Conservation (phyloP, 2,888 invertebrate species). For the Hymenopus coronatus region DNA sequence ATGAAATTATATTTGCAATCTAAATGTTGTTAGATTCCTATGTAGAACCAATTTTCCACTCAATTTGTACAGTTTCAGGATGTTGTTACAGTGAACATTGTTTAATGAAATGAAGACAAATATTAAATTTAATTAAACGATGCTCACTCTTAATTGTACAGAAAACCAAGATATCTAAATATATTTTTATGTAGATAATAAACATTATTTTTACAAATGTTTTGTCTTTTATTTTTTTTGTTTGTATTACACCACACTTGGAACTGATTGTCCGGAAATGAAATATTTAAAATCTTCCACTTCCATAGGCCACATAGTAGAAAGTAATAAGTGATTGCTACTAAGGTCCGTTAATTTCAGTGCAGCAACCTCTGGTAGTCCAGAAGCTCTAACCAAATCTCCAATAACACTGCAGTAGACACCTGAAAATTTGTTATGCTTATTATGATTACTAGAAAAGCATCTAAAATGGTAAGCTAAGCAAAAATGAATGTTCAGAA, state of each 20-base stretch:
- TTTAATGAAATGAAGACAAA: not conserved
- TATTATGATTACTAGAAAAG: not conserved
- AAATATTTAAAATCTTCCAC: constrained; percentile 32
- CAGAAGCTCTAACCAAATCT: constrained; percentile 27
- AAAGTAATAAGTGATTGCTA: constrained; percentile 10
- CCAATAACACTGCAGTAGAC: constrained; percentile 34
- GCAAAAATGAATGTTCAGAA: no score
- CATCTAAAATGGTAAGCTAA: not conserved
- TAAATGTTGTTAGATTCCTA: not conserved
- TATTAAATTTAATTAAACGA: not conserved
- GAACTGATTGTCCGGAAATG: constrained; percentile 10
- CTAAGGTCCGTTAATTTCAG: constrained; percentile 26
- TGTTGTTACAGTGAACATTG: not conserved
- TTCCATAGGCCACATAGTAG: constrained; percentile 35
- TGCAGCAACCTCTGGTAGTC: constrained; percentile 34
- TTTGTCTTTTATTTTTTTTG: not conserved
- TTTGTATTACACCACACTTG: not conserved
- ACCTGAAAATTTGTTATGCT: constrained; percentile 23
- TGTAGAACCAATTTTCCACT: not conserved
- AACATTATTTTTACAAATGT: constrained; percentile 18
- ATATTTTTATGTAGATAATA: constrained; percentile 24
- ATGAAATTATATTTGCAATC: constrained; percentile 10
- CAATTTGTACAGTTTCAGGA: not conserved
- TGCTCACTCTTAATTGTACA: constrained; percentile 19
- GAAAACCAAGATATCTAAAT: constrained; percentile 12